These are phyloP conservation scores for Trypoxylon attenuatum DNA, from an alignment of 2,888 invertebrate species.

Conservation along the genomic window DNA sequence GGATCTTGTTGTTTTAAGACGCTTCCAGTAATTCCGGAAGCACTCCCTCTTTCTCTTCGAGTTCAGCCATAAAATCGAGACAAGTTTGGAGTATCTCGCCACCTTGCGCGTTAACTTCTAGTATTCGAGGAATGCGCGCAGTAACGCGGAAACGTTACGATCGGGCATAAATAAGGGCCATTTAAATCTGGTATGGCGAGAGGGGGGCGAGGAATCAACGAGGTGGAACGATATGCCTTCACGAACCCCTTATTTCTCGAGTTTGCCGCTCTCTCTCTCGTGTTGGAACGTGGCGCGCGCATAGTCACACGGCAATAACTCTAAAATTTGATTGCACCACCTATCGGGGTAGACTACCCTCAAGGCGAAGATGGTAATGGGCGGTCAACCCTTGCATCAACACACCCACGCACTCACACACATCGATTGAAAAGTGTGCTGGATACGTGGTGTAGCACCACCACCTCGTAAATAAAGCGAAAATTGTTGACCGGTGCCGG, in stretches of 20 bases:
- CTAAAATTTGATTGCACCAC: constrained; percentile 70
- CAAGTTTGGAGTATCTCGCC: background rate
- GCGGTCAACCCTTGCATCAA: constrained; percentile 67
- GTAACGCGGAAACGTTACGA: background rate
- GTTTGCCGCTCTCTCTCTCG: background rate
- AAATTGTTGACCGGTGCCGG: constrained; percentile 67
- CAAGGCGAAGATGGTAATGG: constrained; percentile 62
- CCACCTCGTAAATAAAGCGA: constrained; percentile 70
- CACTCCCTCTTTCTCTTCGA: background rate
- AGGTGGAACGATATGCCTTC: background rate
- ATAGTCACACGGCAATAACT: constrained; percentile 65
- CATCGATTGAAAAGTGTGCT: background rate
- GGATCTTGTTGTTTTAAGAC: constrained; percentile 38
- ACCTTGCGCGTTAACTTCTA: no score
- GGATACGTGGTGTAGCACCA: constrained; percentile 24
- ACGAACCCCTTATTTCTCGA: background rate
- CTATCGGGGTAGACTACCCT: constrained; percentile 57
- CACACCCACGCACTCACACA: constrained; percentile 62
- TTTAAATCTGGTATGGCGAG: background rate
- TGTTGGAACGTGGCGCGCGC: background rate
- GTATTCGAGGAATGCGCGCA: no score
- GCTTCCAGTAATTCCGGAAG: constrained; percentile 25
- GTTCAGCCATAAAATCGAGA: no score
- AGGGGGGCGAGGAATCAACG: background rate
- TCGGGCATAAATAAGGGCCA: background rate